Conservation (phyloP, 1,140 invertebrate species). For the Ips nitidus region DNA sequence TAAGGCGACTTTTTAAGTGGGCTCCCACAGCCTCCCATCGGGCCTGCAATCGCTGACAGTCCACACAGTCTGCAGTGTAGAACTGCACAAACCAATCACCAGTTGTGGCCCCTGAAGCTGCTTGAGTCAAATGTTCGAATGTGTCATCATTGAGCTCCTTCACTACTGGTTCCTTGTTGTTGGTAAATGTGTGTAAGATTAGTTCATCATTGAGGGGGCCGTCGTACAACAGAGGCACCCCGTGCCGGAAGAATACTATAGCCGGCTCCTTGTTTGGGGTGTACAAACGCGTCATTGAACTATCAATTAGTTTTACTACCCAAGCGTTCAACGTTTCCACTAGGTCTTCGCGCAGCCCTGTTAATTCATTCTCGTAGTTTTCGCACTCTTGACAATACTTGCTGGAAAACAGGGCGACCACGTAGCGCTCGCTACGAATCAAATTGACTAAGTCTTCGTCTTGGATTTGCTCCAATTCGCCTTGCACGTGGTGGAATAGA, state of each 20-base stretch:
- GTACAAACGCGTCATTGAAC: constrained; percentile 71
- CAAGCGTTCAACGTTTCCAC: constrained; percentile 70
- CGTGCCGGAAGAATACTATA: constrained; percentile 80
- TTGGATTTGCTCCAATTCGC: constrained; percentile 60
- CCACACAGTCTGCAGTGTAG: constrained; percentile 77
- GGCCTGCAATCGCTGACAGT: constrained; percentile 75
- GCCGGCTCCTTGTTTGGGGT: constrained; percentile 69
- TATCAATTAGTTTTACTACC: constrained; percentile 72
- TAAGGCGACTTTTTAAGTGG: constrained; percentile 71
- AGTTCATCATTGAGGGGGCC: constrained; percentile 74
- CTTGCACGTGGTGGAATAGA: neutral
- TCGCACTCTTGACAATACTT: constrained; percentile 70
- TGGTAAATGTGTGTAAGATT: constrained; percentile 64
- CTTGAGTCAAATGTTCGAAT: constrained; percentile 94
- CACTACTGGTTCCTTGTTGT: constrained; percentile 76
- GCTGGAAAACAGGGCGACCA: constrained; percentile 72
- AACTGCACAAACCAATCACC: constrained; percentile 94
- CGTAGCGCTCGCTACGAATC: constrained; percentile 70
- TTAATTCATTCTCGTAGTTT: constrained; percentile 66
- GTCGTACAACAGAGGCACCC: constrained; percentile 77
- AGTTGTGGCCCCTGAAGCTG: constrained; percentile 86
- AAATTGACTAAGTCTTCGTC: constrained; percentile 73
- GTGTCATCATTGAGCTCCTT: constrained; percentile 83
- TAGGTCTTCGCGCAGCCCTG: constrained; percentile 71
- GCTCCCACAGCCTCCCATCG: constrained; percentile 81